These are phyloP conservation scores for Athene cunicularia DNA, from an alignment of 2,113 vertebrate species.

Conservation along the genomic window DNA sequence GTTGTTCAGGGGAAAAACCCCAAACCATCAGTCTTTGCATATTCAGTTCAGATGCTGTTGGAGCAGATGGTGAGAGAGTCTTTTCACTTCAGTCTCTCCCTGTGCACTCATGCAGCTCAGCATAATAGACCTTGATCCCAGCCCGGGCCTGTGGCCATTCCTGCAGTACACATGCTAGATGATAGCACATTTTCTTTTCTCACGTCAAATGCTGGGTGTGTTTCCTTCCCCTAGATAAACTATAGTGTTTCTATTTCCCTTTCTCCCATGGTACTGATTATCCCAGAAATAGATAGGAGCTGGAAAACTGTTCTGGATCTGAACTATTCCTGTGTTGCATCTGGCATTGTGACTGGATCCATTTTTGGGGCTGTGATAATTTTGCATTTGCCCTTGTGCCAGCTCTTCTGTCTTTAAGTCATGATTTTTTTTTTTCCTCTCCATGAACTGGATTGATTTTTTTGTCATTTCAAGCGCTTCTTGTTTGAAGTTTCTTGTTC, in stretches of 20 bases:
- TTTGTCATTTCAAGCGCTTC: background rate
- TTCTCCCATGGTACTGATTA: conserved; percentile 42
- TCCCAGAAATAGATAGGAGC: conserved; percentile 28
- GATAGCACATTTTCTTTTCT: background rate
- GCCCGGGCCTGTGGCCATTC: background rate
- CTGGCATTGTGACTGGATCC: conserved; percentile 19
- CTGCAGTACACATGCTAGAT: background rate
- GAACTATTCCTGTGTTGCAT: conserved; percentile 4
- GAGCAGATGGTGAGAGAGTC: background rate
- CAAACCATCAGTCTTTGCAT: background rate
- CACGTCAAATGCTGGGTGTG: background rate
- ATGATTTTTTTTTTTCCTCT: background rate
- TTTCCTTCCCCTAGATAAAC: conserved; percentile 28
- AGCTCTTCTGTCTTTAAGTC: background rate
- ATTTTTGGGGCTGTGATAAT: background rate
- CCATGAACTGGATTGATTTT: background rate
- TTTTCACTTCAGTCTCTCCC: background rate
- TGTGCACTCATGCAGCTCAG: background rate
- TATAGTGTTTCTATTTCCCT: conserved; percentile 18
- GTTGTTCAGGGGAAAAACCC: background rate
- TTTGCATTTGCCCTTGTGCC: background rate
- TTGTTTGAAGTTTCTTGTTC: background rate
- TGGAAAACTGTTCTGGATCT: conserved; percentile 18
- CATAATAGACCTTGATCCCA: background rate
- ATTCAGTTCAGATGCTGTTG: background rate